Conservation (phyloP, 2,888 invertebrate species). For the Lithophane leautieri region DNA sequence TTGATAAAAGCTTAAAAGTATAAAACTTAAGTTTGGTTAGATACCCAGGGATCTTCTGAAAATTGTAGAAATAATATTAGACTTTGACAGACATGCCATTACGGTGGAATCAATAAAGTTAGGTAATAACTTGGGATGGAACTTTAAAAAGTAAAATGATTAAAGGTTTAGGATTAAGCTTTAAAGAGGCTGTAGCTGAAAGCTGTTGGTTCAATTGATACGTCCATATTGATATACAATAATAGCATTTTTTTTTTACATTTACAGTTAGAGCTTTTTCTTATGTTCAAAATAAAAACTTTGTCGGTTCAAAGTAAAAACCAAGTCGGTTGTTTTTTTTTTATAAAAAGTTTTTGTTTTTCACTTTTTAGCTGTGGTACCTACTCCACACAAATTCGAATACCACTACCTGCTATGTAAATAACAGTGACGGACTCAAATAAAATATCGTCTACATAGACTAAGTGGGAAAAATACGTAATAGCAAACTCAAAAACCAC, state of each 20-base stretch:
- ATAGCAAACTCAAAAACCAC: too few species aligned
- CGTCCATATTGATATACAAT: not conserved
- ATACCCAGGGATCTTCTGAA: conserved; percentile 18
- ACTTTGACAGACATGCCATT: conserved; percentile 41
- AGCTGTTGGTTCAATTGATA: not conserved
- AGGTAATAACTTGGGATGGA: conserved; percentile 15
- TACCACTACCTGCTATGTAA: too few species aligned
- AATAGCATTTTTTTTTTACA: not conserved
- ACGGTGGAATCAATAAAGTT: conserved; percentile 36
- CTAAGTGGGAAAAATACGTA: too few species aligned
- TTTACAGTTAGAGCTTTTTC: not conserved
- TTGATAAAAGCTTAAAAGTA: conserved; percentile 1
- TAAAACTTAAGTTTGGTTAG: conserved; percentile 14
- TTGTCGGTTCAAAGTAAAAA: too few species aligned
- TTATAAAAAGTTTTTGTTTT: too few species aligned
- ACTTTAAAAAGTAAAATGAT: conserved; percentile 16
- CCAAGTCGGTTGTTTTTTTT: too few species aligned
- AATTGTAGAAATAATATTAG: conserved; percentile 18
- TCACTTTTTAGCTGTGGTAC: too few species aligned
- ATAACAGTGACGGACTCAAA: too few species aligned
- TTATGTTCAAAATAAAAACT: too few species aligned
- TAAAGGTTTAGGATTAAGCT: not conserved
- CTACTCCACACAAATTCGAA: too few species aligned
- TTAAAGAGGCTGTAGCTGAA: not conserved
- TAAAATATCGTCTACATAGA: too few species aligned